A percentile compares a stretch with the other conserved stretches of the same genome.
phyloP scores from a whole-genome alignment of 2,113 vertebrate genomes.

The Meles meles region DNA sequence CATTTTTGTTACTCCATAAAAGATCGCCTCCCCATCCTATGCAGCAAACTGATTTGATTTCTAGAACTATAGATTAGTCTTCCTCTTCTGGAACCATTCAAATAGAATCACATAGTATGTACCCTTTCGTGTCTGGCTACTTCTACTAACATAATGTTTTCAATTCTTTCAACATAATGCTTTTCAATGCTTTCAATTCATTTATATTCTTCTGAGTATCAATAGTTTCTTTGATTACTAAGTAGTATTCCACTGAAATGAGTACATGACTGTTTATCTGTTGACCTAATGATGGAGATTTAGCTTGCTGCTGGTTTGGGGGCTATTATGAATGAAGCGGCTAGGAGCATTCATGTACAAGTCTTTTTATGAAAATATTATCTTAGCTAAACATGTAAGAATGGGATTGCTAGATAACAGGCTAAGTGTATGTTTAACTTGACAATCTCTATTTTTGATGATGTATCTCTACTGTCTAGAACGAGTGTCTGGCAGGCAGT shows the following conservation, averaged over 20 bases:
- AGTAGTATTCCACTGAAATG: neutral
- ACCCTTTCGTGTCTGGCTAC: neutral
- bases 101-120: neutral
- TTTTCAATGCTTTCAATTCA: neutral
- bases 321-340: neutral
- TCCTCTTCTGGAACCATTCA: neutral
- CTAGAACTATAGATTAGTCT: neutral
- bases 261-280: neutral
- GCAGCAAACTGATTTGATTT: neutral
- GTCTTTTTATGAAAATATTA: neutral
- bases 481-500: neutral
- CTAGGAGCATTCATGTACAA: neutral
- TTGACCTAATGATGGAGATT: neutral
- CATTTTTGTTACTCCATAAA: neutral
- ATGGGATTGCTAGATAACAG: neutral
- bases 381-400: neutral
- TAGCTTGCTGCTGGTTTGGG: neutral
- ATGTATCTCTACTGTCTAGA: neutral
- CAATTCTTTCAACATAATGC: neutral
- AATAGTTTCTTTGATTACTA: neutral
- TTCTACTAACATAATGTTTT: neutral
- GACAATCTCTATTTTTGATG: neutral
- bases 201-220: neutral
- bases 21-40: neutral
- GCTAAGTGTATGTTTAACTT: neutral